phyloP scores from a whole-genome alignment of 2,113 vertebrate species.

The Erythrocercus mccallii region DNA sequence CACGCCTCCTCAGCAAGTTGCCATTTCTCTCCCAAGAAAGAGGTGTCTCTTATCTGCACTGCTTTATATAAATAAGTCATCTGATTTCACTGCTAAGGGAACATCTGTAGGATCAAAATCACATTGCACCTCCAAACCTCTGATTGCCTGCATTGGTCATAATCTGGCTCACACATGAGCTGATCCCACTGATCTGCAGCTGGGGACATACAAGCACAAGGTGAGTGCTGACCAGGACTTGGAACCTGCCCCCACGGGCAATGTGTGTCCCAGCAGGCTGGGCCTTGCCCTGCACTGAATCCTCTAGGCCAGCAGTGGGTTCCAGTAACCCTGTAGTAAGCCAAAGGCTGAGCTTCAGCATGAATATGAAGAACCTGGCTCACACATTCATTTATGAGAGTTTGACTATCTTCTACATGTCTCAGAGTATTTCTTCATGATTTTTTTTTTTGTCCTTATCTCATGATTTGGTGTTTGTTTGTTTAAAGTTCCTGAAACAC shows the following conservation, averaged over 20 bases:
- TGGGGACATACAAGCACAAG: background rate
- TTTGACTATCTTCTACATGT: background rate
- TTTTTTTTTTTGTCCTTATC: background rate
- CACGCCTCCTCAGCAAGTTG: accelerated
- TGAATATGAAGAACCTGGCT: background rate
- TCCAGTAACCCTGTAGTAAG: background rate
- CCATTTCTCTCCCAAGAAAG: background rate
- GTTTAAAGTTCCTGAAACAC: constrained; percentile 3
- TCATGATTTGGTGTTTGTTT: constrained; percentile 27
- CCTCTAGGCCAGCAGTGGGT: background rate
- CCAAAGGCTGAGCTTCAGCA: background rate
- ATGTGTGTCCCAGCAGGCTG: background rate
- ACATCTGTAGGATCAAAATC: background rate
- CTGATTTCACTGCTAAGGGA: background rate
- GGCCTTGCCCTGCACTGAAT: background rate
- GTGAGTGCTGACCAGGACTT: background rate
- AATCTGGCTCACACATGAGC: background rate
- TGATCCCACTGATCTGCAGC: background rate
- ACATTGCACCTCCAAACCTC: background rate
- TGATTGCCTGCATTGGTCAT: background rate
- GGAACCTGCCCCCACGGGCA: background rate
- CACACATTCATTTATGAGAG: background rate
- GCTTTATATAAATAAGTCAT: background rate
- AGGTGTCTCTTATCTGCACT: background rate
- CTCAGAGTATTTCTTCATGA: background rate